Evolutionary conservation across 2,888 invertebrate species (phyloP), one percentile per base, ranked within the genome.

Genomic region (Idaea dimidiata): DNA sequence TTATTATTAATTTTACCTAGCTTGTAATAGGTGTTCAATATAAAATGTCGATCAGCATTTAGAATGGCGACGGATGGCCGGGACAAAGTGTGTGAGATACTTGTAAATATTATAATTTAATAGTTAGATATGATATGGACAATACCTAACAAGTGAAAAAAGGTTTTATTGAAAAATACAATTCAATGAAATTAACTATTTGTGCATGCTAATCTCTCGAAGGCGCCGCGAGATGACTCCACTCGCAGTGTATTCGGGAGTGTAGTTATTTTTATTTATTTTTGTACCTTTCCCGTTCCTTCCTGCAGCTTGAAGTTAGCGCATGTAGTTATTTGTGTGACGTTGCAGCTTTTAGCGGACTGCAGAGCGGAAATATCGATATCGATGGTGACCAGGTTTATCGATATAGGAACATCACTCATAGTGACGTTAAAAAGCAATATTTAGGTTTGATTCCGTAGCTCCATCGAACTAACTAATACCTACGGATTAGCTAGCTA

Each of bases 141-240:
- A 91, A 92, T 92, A 91, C 91, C 90, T 91, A 91, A 92, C 91
- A 91, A 91, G 91, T 91, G 90, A 84, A 89, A 84, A 84, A 81
- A 84, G 87, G 87, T 88, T 91, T 90, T 90, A 87, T 91, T 91
- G 90, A 89, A 84, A 82, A 80, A 87, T 80, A 91, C 87, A 89
- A 90, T 84, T 90, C 89, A 86, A 88, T 91, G 88, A 85, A 91
- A 90, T 88, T 84, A 84, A 76, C 74, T 63, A 58, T 70, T 69
- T 75, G 77, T 88, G 91, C 90, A 88, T 88, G 91, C 86, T 80
- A 74, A 75, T 72, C 73, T 68, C 67, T 62, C 71, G 78, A 73
- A 70, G 72, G 72, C 43, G 64, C n/a, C 16, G 72, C 76, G 73
- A 71, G 31, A 16, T 31, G 58, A 24, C 60, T 59, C 61, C 43